Percentiles rank a stretch among this genome's conserved stretches.
Conservation (phyloP, 2,797 vertebrate species). For the Rhabdomys pumilio region DNA sequence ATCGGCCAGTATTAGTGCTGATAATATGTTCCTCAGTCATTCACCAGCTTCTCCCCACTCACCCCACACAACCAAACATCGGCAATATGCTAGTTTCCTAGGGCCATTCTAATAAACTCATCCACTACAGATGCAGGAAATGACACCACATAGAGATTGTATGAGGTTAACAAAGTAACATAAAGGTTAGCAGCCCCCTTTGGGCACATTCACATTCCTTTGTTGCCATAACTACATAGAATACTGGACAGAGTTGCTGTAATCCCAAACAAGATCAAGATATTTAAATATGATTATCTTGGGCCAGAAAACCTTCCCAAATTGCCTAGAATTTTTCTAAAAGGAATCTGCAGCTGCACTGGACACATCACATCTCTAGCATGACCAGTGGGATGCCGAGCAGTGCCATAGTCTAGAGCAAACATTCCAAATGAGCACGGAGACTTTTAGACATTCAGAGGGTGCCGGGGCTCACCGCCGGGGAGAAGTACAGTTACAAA, state of each 20-base stretch:
- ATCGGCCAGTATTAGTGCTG: not conserved
- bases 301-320: constrained; percentile 70
- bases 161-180: constrained; percentile 68
- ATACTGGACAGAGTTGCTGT: constrained; percentile 59
- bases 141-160: not conserved
- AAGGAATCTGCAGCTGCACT: not conserved
- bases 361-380: not conserved
- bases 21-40: not conserved
- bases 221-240: constrained; percentile 71
- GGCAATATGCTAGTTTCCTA: not conserved
- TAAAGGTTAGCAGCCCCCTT: constrained; percentile 57
- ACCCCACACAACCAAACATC: not conserved
- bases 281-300: constrained; percentile 76
- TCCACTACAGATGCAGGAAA: constrained; percentile 50
- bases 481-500: not conserved
- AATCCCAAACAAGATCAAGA: constrained; percentile 77
- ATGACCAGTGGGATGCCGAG: not conserved
- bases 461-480: not conserved
- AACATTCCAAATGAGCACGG: not conserved
- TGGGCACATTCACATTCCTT: constrained; percentile 62
- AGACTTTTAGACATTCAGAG: not conserved
- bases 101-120: not conserved
- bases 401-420: not conserved
- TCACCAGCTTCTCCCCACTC: not conserved
- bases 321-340: constrained; percentile 52